Evolutionary conservation across 2,797 vertebrate species (phyloP).

Genomic region (Tenualosa ilisha): DNA sequence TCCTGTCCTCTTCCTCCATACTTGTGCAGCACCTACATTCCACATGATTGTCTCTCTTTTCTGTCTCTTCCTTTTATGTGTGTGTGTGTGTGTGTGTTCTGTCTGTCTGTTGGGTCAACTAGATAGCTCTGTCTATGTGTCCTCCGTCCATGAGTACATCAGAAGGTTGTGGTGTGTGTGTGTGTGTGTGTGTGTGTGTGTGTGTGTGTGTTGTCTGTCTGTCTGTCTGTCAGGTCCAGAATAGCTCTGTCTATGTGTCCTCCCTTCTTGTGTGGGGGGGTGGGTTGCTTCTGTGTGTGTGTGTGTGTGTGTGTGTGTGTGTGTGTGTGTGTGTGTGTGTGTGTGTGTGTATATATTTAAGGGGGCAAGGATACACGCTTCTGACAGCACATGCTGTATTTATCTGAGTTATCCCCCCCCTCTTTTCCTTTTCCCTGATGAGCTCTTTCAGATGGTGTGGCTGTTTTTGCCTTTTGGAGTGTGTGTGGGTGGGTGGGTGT

Average conservation of each 20-base stretch:
- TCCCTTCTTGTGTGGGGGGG: slow-evolving; percentile 18
- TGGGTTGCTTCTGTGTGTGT: too few relatives aligned
- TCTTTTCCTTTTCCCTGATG: neutral
- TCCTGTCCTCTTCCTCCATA: neutral
- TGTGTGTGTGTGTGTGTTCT: too few relatives aligned
- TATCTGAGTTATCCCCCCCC: neutral
- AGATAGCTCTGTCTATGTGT: too few relatives aligned
- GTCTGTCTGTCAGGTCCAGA: neutral
- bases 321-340: neutral
- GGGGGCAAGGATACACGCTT: neutral
- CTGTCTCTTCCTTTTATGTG: too few relatives aligned
- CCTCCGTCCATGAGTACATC: too few relatives aligned
- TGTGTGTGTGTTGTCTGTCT: too few relatives aligned
- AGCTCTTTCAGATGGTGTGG: neutral
- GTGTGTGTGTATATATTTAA: neutral
- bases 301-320: slow-evolving; percentile 16
- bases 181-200: too few relatives aligned
- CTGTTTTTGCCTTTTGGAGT: neutral
- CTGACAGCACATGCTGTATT: neutral
- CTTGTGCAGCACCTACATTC: too few relatives aligned
- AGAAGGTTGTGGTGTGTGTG: too few relatives aligned
- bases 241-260: slow-evolving; percentile 10
- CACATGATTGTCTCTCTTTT: too few relatives aligned
- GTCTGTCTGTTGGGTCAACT: too few relatives aligned
- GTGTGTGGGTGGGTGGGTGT: neutral